Evolutionary conservation across 2,797 vertebrate genomes (phyloP), one percentile per base, ranked within the genome.

Genomic region (Notolabrus celidotus): DNA sequence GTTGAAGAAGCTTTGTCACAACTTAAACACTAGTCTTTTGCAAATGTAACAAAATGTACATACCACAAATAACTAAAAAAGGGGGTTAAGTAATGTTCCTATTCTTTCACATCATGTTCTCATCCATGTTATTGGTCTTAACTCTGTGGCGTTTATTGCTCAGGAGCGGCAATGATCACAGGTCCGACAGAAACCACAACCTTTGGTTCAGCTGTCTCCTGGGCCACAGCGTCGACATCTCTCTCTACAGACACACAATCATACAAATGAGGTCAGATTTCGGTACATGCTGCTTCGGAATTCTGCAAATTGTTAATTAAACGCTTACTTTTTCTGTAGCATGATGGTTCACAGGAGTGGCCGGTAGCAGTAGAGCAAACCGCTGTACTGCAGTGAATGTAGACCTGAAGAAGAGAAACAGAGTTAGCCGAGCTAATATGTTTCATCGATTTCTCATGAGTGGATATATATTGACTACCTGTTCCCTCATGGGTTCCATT

Each of bases 341-440:
- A 94, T 17, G 60, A 1, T 14, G 64, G 72, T 54, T 86, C 61
- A 77, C 84, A 84, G 34, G 1, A 54, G 50, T 6, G 15, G 36
- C 84, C 74, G 5, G 22, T 14, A 39, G 6, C n/a, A 54, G 65
- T 6, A 19, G 23, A 14, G 11, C 92, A 94, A 38, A 93, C 83
- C 9, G 85, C 62, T 72, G 90, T 89, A 55, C 85, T 92, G 64
- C 93, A 94, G 84, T 94, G 92, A 74, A 93, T 78, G 73, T 84
- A 93, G 43, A 93, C 51, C 92, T 93, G 56, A 19, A 78, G 11
- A n/a, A n/a, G n/a, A n/a, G n/a, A 52, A 20, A 57, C 59, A 53
- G 14, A 47, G 10, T 33, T n/a, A n/a, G n/a, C n/a, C n/a, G n/a
- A n/a, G n/a, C n/a, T n/a, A n/a, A n/a, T n/a, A n/a, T n/a, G n/a